Percentiles rank a stretch among this genome's conserved stretches.
These are phyloP conservation scores for Petromus typicus DNA, from an alignment of 2,113 vertebrate genomes.

Conservation along the genomic window DNA sequence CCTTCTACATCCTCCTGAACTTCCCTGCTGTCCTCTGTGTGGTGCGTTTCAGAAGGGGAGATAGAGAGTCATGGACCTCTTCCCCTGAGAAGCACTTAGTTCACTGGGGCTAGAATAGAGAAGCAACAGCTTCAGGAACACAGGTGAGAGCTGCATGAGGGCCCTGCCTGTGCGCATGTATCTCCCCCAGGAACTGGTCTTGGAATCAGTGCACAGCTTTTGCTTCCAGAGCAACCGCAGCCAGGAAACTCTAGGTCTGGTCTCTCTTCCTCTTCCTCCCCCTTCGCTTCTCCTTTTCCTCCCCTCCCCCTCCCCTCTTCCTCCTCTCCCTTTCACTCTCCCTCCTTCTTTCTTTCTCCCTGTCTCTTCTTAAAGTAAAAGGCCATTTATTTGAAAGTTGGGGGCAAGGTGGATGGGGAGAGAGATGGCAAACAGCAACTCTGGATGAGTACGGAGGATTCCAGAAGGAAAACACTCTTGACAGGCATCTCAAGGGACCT, in stretches of 20 bases:
- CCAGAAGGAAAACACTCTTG: no score
- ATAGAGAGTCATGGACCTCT: background rate
- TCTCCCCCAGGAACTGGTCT: rapidly evolving
- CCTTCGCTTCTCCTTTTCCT: no score
- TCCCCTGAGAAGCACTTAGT: background rate
- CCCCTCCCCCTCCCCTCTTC: no score
- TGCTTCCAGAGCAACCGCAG: background rate
- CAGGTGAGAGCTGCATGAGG: background rate
- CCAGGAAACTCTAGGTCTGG: background rate
- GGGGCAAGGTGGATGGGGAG: no score
- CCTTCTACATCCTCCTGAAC: background rate
- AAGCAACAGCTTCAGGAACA: background rate
- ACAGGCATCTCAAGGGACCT: background rate
- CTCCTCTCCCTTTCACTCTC: no score
- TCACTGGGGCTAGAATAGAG: background rate
- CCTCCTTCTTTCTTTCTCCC: no score
- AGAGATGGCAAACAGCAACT: no score
- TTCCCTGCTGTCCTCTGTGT: background rate
- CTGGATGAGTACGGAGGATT: no score
- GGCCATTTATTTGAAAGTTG: no score
- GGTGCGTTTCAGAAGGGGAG: background rate
- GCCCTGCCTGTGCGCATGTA: background rate
- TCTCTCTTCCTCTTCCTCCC: background rate
- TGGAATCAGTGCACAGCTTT: background rate
- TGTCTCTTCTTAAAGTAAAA: no score